Base-by-base conservation (phyloP, 2,113 vertebrate species). In the Ceratotherium simum region DNA sequence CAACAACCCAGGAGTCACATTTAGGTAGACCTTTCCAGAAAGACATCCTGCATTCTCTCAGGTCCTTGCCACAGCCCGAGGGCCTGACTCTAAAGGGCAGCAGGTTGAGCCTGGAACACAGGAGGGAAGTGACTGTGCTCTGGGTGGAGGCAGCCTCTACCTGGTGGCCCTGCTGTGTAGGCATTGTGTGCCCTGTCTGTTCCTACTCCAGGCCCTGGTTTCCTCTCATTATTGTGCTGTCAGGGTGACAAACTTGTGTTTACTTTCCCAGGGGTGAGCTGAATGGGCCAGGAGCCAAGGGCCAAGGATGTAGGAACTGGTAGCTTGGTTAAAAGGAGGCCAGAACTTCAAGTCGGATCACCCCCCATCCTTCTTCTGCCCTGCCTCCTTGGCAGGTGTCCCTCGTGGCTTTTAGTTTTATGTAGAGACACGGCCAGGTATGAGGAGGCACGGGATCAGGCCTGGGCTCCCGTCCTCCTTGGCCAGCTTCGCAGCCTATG, bases 221-320 rank as follows among this genome's bases (percentile, higher is more conserved):
- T 96, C 90, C 94, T 93, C 78, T 78, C 33, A 21, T 90, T 94
- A 54, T 58, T 90, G 36, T 95, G 85, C 90, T 92, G 80, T 82
- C 83, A 9, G 48, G 56, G 79, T 94, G 97, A 95, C 80, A 69
- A 18, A 76, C 7, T 7, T 46, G 12, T 82, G 65, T 92, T 86
- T 92, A 46, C 91, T 90, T 95, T 93, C 89, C 96, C 81, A 81
- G 80, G 69, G 48, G 16, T 2, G 4, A 54, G 90, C 36, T 39
- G 33, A 60, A 3, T 9, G 46, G 81, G 91, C 33, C 14, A 13
- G 58, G 70, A 96, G 90, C 78, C 82, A 65, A 36, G 29, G 78
- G 33, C 36, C 21, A 6, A 54, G 11, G 54, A 16, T 51, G 39
- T 25, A 42, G 90, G 62, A 31, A 39, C 36, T 69, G 48, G 75